Percentiles rank a stretch among this genome's conserved stretches.
These are phyloP conservation scores for Pseudeuparius sepicola DNA, from an alignment of 2,888 invertebrate genomes.

Conservation along the genomic window DNA sequence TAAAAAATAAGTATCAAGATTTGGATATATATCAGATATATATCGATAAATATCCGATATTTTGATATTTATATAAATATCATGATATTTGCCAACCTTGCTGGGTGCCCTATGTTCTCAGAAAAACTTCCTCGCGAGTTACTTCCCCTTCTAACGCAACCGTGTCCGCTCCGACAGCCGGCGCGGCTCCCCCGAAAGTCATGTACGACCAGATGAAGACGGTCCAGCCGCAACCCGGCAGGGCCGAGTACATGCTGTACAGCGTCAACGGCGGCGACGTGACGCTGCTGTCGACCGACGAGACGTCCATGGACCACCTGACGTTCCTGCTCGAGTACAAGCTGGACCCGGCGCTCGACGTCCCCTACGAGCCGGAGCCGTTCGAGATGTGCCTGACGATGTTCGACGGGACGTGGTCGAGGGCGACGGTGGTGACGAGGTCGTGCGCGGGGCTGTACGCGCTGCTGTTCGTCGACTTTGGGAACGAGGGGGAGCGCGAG, in stretches of 20 bases:
- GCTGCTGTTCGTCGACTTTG: constrained; percentile 31
- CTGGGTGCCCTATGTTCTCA: too few species aligned
- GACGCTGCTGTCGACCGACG: constrained; percentile 18
- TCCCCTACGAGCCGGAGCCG: constrained; percentile 24
- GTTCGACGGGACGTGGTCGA: constrained; percentile 27
- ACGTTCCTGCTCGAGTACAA: constrained; percentile 12
- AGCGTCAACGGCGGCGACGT: constrained; percentile 18
- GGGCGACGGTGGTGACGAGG: constrained; percentile 24
- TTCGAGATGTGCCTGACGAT: constrained; percentile 29
- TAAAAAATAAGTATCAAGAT: too few species aligned
- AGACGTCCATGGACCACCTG: constrained; percentile 18
- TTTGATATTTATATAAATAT: too few species aligned
- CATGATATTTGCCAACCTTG: too few species aligned
- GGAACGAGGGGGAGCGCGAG: constrained; percentile 23
- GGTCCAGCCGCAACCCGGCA: constrained; percentile 18
- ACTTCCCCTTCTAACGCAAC: too few species aligned
- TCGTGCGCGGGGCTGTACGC: constrained; percentile 18
- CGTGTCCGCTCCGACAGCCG: too few species aligned
- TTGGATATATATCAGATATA: too few species aligned
- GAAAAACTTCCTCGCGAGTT: too few species aligned
- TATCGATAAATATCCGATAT: too few species aligned
- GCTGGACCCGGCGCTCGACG: constrained; percentile 17
- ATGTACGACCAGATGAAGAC: too few species aligned
- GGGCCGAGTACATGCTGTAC: constrained; percentile 18
- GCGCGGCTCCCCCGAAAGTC: too few species aligned